Evolutionary conservation across 2,113 vertebrate genomes (phyloP).

Genomic region (Eptesicus fuscus): DNA sequence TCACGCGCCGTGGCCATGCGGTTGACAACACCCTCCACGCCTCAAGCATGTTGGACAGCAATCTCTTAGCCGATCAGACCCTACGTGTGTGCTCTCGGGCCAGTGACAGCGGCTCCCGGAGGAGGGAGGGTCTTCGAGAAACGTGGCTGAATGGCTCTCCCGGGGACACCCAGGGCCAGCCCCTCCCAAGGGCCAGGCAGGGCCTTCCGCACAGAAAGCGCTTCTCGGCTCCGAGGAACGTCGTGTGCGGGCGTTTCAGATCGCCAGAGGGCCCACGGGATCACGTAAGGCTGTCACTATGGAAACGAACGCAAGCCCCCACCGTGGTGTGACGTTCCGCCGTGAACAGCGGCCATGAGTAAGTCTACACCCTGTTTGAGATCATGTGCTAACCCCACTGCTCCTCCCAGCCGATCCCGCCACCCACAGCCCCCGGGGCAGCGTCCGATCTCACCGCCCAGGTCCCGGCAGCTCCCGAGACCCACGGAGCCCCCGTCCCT

Average conservation of each 20-base stretch:
- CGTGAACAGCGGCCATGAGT: neutral
- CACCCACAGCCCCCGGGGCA: neutral
- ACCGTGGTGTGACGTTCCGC: neutral
- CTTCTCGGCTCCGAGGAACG: constrained; percentile 32
- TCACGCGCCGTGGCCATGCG: neutral
- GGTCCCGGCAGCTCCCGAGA: constrained; percentile 53
- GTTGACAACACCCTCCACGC: neutral
- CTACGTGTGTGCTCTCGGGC: neutral
- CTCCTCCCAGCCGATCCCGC: neutral
- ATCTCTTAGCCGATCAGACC: neutral
- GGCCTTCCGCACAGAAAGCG: neutral
- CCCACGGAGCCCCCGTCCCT: constrained; percentile 28
- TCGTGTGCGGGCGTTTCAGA: constrained; percentile 19
- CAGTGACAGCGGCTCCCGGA: constrained; percentile 14
- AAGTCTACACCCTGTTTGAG: constrained; percentile 33
- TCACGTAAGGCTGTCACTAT: neutral
- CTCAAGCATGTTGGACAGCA: neutral
- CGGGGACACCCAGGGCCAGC: too few relatives aligned
- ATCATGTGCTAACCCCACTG: neutral
- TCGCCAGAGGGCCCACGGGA: neutral
- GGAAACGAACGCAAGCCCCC: neutral
- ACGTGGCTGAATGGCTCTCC: neutral
- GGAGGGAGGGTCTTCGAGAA: neutral
- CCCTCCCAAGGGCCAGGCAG: neutral
- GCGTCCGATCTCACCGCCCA: constrained; percentile 16